These are phyloP conservation scores for Sialia sialis DNA, from an alignment of 2,113 vertebrate genomes.

Conservation along the genomic window DNA sequence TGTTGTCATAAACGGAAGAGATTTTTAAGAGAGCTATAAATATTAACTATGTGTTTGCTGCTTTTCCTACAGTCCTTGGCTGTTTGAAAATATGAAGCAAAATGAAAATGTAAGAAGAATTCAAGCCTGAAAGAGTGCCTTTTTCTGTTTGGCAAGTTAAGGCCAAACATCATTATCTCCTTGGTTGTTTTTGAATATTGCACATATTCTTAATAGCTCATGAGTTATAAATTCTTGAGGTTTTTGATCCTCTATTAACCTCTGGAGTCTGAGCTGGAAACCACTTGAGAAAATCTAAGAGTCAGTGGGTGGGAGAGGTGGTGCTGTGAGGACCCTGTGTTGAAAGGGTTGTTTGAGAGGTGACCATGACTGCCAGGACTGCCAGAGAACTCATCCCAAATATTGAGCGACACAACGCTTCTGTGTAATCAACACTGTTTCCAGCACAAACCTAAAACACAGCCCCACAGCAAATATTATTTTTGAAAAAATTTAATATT, in stretches of 20 bases:
- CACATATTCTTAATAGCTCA: background rate
- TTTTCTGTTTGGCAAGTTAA: background rate
- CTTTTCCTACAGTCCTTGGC: background rate
- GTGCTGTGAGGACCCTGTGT: background rate
- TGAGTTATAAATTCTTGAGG: background rate
- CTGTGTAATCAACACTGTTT: background rate
- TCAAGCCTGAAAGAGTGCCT: background rate
- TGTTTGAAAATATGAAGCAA: background rate
- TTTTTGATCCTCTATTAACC: background rate
- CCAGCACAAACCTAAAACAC: background rate
- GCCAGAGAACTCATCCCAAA: background rate
- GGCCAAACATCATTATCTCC: background rate
- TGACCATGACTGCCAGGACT: background rate
- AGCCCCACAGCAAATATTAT: background rate
- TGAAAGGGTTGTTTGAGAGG: background rate
- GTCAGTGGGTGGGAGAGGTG: background rate
- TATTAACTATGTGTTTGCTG: background rate
- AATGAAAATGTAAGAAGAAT: background rate
- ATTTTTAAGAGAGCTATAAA: background rate
- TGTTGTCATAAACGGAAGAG: background rate
- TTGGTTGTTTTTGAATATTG: background rate
- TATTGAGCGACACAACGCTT: background rate
- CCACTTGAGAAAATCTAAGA: background rate
- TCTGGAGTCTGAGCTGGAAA: background rate
- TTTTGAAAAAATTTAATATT: too few species aligned